Conservation (phyloP, 1,140 invertebrate species). For the Melitaea cinxia region DNA sequence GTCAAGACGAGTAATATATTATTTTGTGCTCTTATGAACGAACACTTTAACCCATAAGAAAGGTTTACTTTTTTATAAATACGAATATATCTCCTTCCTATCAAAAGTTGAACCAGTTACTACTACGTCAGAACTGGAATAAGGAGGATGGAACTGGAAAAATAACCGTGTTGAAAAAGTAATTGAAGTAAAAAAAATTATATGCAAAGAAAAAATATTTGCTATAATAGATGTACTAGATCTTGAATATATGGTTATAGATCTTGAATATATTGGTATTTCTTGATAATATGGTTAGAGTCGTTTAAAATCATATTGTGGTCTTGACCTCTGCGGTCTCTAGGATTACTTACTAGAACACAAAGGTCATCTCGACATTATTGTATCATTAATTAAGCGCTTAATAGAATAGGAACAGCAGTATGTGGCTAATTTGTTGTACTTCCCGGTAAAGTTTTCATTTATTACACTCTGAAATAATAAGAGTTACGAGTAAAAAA, state of each 20-base stretch:
- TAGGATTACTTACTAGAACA: constrained; percentile 37
- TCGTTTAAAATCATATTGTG: constrained; percentile 32
- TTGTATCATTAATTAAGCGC: constrained; percentile 35
- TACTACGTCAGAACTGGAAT: background rate
- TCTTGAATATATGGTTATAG: constrained; percentile 13
- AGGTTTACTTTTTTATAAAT: too few relatives aligned
- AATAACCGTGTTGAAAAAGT: background rate
- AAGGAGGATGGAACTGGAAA: too few relatives aligned
- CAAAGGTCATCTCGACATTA: constrained; percentile 36
- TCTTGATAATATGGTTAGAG: constrained; percentile 15
- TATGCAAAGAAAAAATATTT: too few relatives aligned
- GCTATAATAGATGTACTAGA: background rate
- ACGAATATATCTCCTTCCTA: too few relatives aligned
- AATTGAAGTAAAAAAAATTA: background rate
- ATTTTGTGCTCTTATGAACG: too few relatives aligned
- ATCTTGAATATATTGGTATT: background rate
- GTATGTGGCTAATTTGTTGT: constrained; percentile 19
- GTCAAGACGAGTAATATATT: too few relatives aligned
- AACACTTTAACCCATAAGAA: too few relatives aligned
- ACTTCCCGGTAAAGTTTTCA: constrained; percentile 10
- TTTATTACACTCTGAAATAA: constrained; percentile 3
- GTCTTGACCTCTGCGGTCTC: constrained; percentile 40
- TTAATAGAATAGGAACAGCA: constrained; percentile 31
- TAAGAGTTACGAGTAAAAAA: constrained; percentile 5
- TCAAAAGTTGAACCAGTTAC: too few relatives aligned